Base-by-base conservation (phyloP, 2,888 invertebrate genomes). In the Limulus polyphemus region DNA sequence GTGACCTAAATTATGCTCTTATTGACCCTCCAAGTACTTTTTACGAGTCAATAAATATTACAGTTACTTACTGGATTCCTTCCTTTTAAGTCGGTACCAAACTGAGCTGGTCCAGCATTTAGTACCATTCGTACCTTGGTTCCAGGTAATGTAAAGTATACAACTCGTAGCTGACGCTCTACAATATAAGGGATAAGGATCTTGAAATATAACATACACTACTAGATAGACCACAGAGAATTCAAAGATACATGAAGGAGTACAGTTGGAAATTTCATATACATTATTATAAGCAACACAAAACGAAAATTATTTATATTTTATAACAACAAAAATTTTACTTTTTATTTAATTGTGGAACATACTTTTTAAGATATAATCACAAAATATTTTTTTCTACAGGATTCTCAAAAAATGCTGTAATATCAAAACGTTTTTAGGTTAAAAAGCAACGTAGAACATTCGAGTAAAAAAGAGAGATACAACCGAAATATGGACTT, bases 51-150 rank as follows among this genome's bases (percentile, higher is more conserved):
- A 51, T 14, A 61, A 11, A 13, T 47, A 50, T 11, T 46, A n/a
- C 55, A 12, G 49, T 47, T 51, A 63, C 65, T 66, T 65, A 75
- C 74, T 65, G 83, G 80, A n/a, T 81, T 80, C 49, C 72, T 70
- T 0, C 81, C 83, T 62, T 81, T 77, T 9, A 94, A 77, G 72
- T 88, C 86, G 51, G 82, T 82, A 13, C 94, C 93, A 77, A 95
- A 95, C 76, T 92, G 92, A 1, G 90, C 90, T 0, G 94, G 92
- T 0, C 94, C 93, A 0, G 90, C 93, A 65, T 84, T 80, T 50
- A 87, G 75, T 1, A 78, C 70, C 70, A 81, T 57, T 74, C 72
- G 65, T 71, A 77, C 76, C 74, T 79, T 64, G 73, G 77, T 69
- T 75, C 83, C 68, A 74, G 79, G 75, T 1, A 75, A 72, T 2